Conservation (phyloP, 2,797 vertebrate genomes). For the Leptoclinus maculatus region DNA sequence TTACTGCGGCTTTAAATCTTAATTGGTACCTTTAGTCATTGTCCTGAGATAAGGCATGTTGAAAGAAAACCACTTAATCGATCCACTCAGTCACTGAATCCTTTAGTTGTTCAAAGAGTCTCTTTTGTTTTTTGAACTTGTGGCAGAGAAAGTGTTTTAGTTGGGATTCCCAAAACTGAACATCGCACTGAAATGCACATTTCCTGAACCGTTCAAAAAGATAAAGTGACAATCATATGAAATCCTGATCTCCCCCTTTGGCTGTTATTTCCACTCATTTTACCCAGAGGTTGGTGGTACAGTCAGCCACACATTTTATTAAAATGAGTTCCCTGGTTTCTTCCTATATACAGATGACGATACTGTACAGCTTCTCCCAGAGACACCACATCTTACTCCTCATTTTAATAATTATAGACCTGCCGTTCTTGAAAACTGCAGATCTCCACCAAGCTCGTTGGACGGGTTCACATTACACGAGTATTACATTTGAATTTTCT, state of each 20-base stretch:
- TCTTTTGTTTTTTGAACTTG: background rate
- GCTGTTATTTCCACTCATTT: conserved; percentile 34
- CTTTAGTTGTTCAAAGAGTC: background rate
- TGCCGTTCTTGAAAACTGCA: conserved; percentile 47
- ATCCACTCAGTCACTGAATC: conserved; percentile 6
- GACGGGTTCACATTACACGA: conserved; percentile 50
- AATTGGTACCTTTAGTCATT: conserved; percentile 27
- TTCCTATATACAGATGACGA: conserved; percentile 43
- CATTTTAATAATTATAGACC: conserved; percentile 70
- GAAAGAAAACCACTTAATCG: conserved; percentile 2
- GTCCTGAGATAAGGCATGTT: conserved; percentile 1
- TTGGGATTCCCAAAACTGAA: conserved; percentile 1
- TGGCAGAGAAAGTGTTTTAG: background rate
- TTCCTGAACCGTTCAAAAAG: conserved; percentile 9
- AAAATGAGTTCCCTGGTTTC: conserved; percentile 61
- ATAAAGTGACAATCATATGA: conserved; percentile 15
- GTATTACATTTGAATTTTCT: conserved; percentile 43
- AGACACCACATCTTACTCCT: conserved; percentile 65
- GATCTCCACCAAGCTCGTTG: conserved; percentile 33
- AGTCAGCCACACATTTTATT: conserved; percentile 38
- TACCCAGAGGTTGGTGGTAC: conserved; percentile 15
- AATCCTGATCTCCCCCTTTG: conserved; percentile 16
- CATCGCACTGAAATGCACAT: background rate
- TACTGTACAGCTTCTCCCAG: conserved; percentile 23
- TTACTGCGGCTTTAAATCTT: conserved; percentile 36